These are phyloP conservation scores for Brienomyrus brachyistius DNA, from an alignment of 2,113 vertebrate species.

Conservation along the genomic window DNA sequence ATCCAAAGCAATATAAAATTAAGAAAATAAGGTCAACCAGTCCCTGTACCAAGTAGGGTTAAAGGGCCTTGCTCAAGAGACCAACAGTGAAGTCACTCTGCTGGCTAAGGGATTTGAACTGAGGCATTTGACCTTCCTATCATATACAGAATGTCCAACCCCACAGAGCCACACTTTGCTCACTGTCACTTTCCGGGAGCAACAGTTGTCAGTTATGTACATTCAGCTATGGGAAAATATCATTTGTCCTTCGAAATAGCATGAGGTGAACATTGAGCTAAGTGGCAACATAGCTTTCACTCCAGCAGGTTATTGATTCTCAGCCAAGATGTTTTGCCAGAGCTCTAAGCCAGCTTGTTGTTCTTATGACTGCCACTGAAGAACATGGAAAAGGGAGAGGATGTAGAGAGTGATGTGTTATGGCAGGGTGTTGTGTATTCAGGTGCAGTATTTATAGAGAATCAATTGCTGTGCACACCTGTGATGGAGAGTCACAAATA, in stretches of 20 bases:
- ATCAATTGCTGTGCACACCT: not conserved
- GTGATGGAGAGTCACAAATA: not conserved
- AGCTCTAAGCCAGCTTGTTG: conserved; percentile 46
- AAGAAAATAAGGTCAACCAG: not conserved
- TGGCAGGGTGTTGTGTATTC: not conserved
- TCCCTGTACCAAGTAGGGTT: not conserved
- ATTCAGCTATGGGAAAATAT: conserved; percentile 38
- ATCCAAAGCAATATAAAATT: not conserved
- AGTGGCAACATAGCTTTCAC: conserved; percentile 52
- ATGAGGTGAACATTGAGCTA: conserved; percentile 54
- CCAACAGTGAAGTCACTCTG: not conserved
- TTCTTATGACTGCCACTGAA: conserved; percentile 26
- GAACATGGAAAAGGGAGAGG: not conserved
- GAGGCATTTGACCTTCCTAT: not conserved
- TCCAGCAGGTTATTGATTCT: conserved; percentile 62
- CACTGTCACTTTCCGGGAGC: conserved; percentile 23
- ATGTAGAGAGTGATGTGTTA: not conserved
- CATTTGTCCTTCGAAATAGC: conserved; percentile 58
- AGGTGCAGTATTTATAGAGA: conserved; percentile 5
- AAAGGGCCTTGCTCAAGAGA: not conserved
- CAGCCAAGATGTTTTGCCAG: conserved; percentile 28
- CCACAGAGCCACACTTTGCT: not conserved
- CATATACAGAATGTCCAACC: not conserved
- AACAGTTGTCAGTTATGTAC: conserved; percentile 53
- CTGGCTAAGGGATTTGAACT: not conserved